Base-by-base conservation (phyloP, 2,113 vertebrate species). In the Riparia riparia region DNA sequence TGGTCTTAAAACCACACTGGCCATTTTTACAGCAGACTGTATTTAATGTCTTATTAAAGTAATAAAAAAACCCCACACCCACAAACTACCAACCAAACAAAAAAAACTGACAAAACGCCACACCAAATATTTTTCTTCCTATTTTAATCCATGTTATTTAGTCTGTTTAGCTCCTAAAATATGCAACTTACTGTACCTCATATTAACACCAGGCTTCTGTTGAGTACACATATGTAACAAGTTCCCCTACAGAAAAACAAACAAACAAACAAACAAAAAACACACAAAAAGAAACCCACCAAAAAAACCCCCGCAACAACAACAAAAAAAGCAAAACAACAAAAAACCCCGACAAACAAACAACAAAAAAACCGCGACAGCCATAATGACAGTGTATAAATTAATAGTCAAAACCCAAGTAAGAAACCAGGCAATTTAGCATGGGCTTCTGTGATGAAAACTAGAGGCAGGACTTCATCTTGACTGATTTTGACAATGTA, bases 41-140 rank as follows among this genome's bases (percentile, higher is more conserved):
- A 44, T 72, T 64, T 39, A 18, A 13, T 34, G 24, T 19, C 61
- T 31, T 44, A 39, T 0, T 34, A 39, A 39, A 61, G 28, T 8
- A 12, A 56, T 32, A 63, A 44, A n/a, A n/a, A 7, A 0, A 42
- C 41, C 0, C 2, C 17, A n/a, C 22, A 41, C 1, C 15, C 22
- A 57, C 18, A 65, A 56, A 22, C 7, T n/a, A 41, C 29, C 42
- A 65, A 65, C 2, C 16, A 34, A 60, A 12, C 9, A 58, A 58
- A 49, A 32, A 37, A 41, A 26, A 16, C 4, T 6, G 2, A 82
- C 5, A 42, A 51, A 51, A 71, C 10, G 6, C 20, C 16, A 41
- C 28, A 44, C 2, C 24, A 45, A 63, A 45, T 8, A 12, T 39
- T 29, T 31, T 44, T 45, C 25, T 39, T n/a, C 24, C 37, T 39